A percentile compares a stretch with the other conserved stretches of the same genome.
phyloP scores from a whole-genome alignment of 2,888 invertebrate genomes.

The Nemotelus nigrinus region DNA sequence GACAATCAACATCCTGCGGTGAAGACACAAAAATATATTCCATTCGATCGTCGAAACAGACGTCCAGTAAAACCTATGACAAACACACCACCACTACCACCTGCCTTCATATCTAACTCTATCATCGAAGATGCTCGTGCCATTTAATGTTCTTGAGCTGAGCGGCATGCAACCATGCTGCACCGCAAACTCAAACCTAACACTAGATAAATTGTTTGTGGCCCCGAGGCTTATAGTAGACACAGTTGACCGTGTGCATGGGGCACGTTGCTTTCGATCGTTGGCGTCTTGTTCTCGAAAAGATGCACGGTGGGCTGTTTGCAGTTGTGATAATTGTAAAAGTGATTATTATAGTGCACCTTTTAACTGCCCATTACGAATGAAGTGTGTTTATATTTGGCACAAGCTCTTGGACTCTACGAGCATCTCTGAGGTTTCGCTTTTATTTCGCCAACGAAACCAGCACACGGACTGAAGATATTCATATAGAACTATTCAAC shows the following conservation, averaged over 20 bases:
- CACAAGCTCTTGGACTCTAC: neutral
- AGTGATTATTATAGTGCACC: conserved; percentile 6
- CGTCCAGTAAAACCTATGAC: neutral
- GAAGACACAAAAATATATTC: neutral
- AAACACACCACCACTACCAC: conserved; percentile 15
- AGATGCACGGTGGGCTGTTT: neutral
- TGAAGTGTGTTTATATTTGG: neutral
- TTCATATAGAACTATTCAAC: neutral
- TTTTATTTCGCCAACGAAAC: neutral
- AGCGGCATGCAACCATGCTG: neutral
- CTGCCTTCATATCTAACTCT: conserved; percentile 23
- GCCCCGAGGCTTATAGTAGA: conserved; percentile 5
- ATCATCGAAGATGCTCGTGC: conserved; percentile 42
- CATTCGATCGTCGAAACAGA: neutral
- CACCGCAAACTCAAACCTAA: neutral
- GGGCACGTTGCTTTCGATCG: neutral
- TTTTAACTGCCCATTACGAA: neutral
- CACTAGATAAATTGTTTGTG: conserved; percentile 37
- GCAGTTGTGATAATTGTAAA: neutral
- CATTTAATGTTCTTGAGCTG: conserved; percentile 32
- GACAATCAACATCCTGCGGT: conserved; percentile 3
- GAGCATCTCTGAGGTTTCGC: conserved; percentile 21
- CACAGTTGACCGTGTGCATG: neutral
- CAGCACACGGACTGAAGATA: conserved; percentile 9
- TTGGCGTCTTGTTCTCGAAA: neutral